Percentiles rank a stretch among this genome's conserved stretches.
Evolutionary conservation across 2,888 invertebrate genomes (phyloP).

Genomic region (Troides aeacus): DNA sequence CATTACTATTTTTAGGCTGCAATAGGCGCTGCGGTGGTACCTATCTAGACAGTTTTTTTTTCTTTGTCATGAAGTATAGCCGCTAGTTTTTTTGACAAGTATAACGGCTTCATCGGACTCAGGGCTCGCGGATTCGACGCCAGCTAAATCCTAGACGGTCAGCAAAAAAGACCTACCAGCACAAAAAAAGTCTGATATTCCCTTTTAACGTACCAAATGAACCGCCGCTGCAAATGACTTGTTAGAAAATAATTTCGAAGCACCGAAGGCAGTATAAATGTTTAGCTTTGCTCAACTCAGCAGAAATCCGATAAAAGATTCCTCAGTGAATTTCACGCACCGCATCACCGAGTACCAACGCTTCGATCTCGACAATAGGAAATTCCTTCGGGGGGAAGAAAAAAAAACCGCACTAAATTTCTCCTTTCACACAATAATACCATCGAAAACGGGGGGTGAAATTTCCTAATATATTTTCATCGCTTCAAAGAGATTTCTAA

Average conservation of each 20-base stretch:
- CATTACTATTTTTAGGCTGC: no score
- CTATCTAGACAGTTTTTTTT: no score
- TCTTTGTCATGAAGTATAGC: no score
- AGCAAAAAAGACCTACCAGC: no score
- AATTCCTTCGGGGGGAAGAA: constrained; percentile 2
- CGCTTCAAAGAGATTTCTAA: background rate
- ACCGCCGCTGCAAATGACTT: background rate
- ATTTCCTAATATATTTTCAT: constrained; percentile 11
- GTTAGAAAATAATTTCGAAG: background rate
- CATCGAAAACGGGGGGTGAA: constrained; percentile 1
- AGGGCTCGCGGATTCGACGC: no score
- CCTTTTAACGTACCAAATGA: background rate
- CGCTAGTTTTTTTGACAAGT: no score
- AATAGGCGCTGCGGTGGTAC: no score
- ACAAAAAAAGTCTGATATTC: no score
- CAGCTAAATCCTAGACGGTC: no score
- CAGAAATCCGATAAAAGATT: constrained; percentile 27
- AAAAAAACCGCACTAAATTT: constrained; percentile 15
- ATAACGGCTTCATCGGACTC: no score
- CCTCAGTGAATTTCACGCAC: constrained; percentile 28
- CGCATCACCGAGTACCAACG: constrained; percentile 20
- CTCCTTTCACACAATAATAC: constrained; percentile 2
- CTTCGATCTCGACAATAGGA: constrained; percentile 25
- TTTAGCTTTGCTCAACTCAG: constrained; percentile 21
- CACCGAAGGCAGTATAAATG: constrained; percentile 19